These are phyloP conservation scores for Elephas maximus DNA, from an alignment of 2,113 vertebrate species.

Conservation along the genomic window DNA sequence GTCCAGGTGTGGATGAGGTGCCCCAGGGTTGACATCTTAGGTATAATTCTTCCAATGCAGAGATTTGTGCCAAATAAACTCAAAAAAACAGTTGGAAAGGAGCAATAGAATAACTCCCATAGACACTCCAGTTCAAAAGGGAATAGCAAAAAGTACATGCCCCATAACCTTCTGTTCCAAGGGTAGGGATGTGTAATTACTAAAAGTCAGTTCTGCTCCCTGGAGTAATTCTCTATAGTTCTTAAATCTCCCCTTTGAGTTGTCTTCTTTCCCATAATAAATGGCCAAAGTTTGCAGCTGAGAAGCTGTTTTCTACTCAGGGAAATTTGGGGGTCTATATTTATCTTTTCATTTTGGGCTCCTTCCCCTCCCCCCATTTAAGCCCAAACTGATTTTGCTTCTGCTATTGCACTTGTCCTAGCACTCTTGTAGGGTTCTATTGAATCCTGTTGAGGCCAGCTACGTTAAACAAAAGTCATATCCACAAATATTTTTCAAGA, in stretches of 20 bases:
- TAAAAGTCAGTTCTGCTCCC: not conserved
- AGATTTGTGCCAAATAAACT: not conserved
- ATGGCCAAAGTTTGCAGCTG: not conserved
- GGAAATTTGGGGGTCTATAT: not conserved
- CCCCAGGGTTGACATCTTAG: not conserved
- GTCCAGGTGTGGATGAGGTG: not conserved
- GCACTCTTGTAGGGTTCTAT: not conserved
- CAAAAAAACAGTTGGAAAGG: not conserved
- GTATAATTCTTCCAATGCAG: not conserved
- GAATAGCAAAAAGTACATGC: not conserved
- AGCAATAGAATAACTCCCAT: not conserved
- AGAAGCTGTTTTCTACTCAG: not conserved
- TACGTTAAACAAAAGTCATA: not conserved
- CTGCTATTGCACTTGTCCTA: not conserved
- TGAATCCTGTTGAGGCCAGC: not conserved
- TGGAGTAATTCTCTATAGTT: not conserved
- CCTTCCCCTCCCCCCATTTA: not conserved
- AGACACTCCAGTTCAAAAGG: not conserved
- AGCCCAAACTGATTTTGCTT: not conserved
- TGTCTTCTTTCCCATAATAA: not conserved
- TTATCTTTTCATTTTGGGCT: not conserved
- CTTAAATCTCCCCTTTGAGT: not conserved
- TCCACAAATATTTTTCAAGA: not conserved
- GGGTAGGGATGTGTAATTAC: not conserved
- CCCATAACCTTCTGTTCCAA: not conserved